Base-by-base conservation (phyloP, 2,888 invertebrate species). In the Notocelia uddmanniana region DNA sequence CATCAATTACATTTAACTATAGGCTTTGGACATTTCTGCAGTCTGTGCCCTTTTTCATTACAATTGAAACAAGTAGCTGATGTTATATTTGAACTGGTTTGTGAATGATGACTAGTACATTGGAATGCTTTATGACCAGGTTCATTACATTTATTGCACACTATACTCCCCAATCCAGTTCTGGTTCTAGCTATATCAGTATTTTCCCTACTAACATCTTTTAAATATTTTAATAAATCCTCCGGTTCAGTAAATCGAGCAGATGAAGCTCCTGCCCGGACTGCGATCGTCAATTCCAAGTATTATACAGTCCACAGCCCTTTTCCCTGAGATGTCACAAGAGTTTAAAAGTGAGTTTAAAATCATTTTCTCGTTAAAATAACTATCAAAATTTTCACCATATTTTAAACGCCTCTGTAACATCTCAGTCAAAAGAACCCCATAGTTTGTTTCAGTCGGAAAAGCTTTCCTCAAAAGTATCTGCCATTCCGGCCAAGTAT, bases 1-100 rank as follows among this genome's bases (percentile, higher is more conserved):
- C 69, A 69, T 26, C 41, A 31, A 6, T 62, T 55, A 63, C 69
- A 69, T 63, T 69, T 69, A 6, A 63, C 13, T 13, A 62, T 55
- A 1, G 69, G 69, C 18, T 69, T 69, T 2, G 55, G 41, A 45
- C 69, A 69, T 15, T 19, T 6, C 9, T 55, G 26, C 5, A 57
- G 13, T 45, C 45, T 57, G 26, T 69, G 69, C 0, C 69, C 69
- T n/a, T 55, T 63, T n/a, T 69, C 69, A 15, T 63, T 57, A 23
- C 69, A 69, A n/a, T 69, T 69, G 54, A 69, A 69, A 63, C 69
- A 69, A 18, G 18, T 15, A 1, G 34, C 11, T 10, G 34, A 11
- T 34, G 11, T 34, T 34, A 2, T 34, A 34, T 34, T 8, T 10
- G 9, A 11, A 10, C 34, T 34, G 1, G 0, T 34, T 34, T 34